A percentile compares a stretch with the other conserved stretches of the same genome.
phyloP scores from a whole-genome alignment of 2,113 vertebrate genomes.

The Passer domesticus region DNA sequence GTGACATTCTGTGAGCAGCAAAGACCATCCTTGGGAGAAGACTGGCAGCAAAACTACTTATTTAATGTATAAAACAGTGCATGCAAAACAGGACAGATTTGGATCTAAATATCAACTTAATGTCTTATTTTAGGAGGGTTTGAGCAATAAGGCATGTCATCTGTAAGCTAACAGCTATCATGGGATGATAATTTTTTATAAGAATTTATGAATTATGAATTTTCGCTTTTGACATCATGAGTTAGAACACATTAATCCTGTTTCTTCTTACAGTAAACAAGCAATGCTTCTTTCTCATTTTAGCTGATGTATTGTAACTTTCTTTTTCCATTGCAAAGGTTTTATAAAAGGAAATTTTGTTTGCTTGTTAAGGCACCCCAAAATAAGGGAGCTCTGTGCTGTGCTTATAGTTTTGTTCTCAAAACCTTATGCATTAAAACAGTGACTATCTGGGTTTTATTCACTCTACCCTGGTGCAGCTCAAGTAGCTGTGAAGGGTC shows the following conservation, averaged over 20 bases:
- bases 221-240: not conserved
- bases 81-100: conserved; percentile 16
- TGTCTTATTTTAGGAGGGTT: not conserved
- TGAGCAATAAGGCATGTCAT: not conserved
- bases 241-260: not conserved
- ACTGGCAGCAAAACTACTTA: not conserved
- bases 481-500: not conserved
- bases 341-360: not conserved
- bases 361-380: not conserved
- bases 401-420: not conserved
- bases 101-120: not conserved
- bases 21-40: not conserved
- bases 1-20: not conserved
- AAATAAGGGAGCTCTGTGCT: not conserved
- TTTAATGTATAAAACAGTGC: conserved; percentile 16
- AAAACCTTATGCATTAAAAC: not conserved
- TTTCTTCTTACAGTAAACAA: not conserved
- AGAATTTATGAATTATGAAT: conserved; percentile 40
- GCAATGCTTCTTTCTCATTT: not conserved
- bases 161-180: not conserved
- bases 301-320: not conserved
- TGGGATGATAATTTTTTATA: not conserved
- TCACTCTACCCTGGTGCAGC: not conserved
- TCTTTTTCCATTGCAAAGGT: not conserved
- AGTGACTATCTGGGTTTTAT: not conserved